phyloP scores from a whole-genome alignment of 1,140 invertebrate genomes.

The Conus betulinus region DNA sequence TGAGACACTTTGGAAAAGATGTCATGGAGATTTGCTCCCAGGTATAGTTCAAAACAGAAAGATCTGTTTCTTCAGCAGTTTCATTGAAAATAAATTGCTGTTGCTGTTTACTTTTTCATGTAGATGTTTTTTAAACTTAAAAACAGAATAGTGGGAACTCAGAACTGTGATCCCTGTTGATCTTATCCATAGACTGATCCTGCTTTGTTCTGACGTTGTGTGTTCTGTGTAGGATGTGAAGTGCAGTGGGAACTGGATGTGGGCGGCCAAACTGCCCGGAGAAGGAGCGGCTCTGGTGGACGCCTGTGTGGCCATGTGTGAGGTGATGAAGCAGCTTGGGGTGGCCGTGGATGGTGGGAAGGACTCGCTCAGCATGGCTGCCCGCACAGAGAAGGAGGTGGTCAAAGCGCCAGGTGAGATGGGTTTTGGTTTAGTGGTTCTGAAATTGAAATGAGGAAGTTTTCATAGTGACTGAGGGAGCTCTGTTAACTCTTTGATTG shows the following conservation, averaged over 20 bases:
- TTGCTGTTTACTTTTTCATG: no score
- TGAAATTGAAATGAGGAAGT: slow-evolving; percentile 67
- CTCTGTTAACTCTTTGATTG: slow-evolving; percentile 49
- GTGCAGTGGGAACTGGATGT: slow-evolving; percentile 99
- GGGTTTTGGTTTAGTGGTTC: not conserved
- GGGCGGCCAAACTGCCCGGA: slow-evolving; percentile 84
- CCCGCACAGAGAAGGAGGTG: slow-evolving; percentile 82
- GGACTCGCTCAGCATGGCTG: slow-evolving; percentile 97
- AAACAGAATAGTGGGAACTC: no score
- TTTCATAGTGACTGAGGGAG: not conserved
- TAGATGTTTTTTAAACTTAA: no score
- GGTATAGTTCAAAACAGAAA: no score
- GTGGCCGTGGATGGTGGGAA: slow-evolving; percentile 98
- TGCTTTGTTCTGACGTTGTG: no score
- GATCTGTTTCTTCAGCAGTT: no score
- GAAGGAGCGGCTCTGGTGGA: slow-evolving; percentile 92
- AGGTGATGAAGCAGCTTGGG: slow-evolving; percentile 88
- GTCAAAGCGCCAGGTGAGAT: slow-evolving; percentile 88
- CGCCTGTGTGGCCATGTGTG: slow-evolving; percentile 92
- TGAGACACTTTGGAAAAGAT: no score
- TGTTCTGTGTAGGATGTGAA: slow-evolving; percentile 85
- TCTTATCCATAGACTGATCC: no score
- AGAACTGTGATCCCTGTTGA: no score
- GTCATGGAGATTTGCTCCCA: no score
- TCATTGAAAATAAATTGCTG: no score